Evolutionary conservation across 64 coral and sea anemone genomes (phyloP), one percentile per base, ranked within the genome.

Genomic region (Hydrozoanthus tunicans): DNA sequence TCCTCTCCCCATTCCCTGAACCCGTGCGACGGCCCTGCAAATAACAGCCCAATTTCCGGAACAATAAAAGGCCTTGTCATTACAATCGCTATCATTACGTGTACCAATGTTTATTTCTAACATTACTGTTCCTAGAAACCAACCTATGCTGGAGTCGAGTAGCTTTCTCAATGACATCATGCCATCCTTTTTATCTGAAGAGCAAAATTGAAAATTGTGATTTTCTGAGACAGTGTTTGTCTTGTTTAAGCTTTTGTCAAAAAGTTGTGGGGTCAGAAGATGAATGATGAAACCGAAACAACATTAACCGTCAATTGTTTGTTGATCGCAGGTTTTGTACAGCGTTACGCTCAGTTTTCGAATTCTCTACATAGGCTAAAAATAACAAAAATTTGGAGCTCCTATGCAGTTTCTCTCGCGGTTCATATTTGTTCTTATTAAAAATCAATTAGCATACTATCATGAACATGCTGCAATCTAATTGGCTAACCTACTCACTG

Each of bases 61-160:
- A 43, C 32, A 43, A 43, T 43, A 43, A 43, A 43, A 43, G 32
- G 32, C 62, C 62, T 9, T 0, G 7, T 64, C 62, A 64, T 14
- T 64, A 9, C 7, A 0, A 7, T 64, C 62, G 2, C 62, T 0
- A 64, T 7, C 62, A 64, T 64, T 9, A 79, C 43, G 59, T 59
- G 7, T 53, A 59, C n/a, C 76, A 55, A 78, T 14, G 56, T 4
- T 58, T 14, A 53, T 17, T 3, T 13, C 77, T 53, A 58, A 43
- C 32, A 43, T 43, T 43, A 43, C 32, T 43, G 32, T 43, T 43
- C 32, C 32, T 43, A 43, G 32, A 43, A 43, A 64, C 80, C 11
- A 73, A 86, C 83, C 83, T 74, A 86, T 86, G 60, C 83, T 86
- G 53, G 83, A 86, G 70, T 74, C 68, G 5, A 86, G 83, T 12